Evolutionary conservation across 2,888 invertebrate species (phyloP).

Genomic region (Amphipoea oculea): DNA sequence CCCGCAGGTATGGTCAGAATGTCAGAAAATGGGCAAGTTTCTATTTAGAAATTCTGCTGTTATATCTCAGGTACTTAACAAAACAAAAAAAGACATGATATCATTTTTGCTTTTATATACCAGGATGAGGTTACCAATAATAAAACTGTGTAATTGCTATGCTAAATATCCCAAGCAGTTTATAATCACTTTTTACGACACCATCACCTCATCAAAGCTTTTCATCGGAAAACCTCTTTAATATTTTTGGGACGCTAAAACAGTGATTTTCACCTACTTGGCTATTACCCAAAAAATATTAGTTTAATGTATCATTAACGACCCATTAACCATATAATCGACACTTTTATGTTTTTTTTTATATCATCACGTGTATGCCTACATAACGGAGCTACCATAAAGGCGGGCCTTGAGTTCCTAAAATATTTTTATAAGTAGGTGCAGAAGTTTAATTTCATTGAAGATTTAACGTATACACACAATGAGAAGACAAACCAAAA

Average conservation of each 20-base stretch:
- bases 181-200: neutral
- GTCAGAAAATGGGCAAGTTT: neutral
- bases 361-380: slow-evolving; percentile 34
- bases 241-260: neutral
- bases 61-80: neutral
- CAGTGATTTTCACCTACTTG: slow-evolving; percentile 44
- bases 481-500: neutral
- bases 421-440: neutral
- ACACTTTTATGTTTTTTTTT: slow-evolving; percentile 46
- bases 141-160: neutral
- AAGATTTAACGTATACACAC: neutral
- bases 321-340: slow-evolving; percentile 41
- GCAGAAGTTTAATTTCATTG: slow-evolving; percentile 29
- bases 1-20: neutral
- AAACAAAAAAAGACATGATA: too few species aligned
- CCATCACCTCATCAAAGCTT: neutral
- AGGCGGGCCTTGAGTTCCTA: slow-evolving; percentile 18
- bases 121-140: neutral
- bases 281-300: slow-evolving; percentile 43
- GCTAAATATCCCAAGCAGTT: neutral
- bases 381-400: slow-evolving; percentile 49
- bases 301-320: slow-evolving; percentile 38
- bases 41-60: neutral
- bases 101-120: neutral
- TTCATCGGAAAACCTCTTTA: neutral